These are phyloP conservation scores for Myotis planiceps DNA, from an alignment of 2,797 vertebrate species.

Conservation along the genomic window DNA sequence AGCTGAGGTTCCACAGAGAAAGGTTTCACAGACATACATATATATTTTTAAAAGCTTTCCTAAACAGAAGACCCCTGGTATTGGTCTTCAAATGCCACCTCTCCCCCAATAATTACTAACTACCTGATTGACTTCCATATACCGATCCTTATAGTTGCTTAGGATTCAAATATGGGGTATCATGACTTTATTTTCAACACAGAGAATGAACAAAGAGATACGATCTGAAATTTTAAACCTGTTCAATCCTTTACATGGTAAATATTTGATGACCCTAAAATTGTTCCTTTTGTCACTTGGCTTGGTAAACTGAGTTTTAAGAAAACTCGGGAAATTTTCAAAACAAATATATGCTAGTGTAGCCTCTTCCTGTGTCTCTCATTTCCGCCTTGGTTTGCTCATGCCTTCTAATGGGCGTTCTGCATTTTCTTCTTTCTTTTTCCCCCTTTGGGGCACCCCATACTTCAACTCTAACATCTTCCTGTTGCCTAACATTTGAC, in stretches of 20 bases:
- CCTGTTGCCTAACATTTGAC: background rate
- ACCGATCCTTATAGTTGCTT: background rate
- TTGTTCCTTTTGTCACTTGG: background rate
- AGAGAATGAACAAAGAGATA: constrained; percentile 13
- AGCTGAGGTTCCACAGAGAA: background rate
- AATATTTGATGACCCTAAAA: constrained; percentile 31
- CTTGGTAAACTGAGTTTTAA: constrained; percentile 42
- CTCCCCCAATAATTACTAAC: background rate
- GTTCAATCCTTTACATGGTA: background rate
- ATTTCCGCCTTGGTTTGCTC: constrained; percentile 41
- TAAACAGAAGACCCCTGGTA: background rate
- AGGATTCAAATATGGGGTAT: background rate
- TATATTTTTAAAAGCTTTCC: background rate
- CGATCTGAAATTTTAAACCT: constrained; percentile 11
- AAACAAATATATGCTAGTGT: constrained; percentile 22
- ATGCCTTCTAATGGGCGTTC: background rate
- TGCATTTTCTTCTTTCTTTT: background rate
- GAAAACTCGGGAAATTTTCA: constrained; percentile 50
- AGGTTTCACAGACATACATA: background rate
- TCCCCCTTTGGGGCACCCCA: background rate
- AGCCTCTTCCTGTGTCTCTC: background rate
- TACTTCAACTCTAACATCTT: constrained; percentile 3
- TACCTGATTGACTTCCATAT: background rate
- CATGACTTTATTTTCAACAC: constrained; percentile 14
- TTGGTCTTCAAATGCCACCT: background rate